Conservation (phyloP, 2,797 vertebrate genomes). For the Paratrypauchen microcephalus region DNA sequence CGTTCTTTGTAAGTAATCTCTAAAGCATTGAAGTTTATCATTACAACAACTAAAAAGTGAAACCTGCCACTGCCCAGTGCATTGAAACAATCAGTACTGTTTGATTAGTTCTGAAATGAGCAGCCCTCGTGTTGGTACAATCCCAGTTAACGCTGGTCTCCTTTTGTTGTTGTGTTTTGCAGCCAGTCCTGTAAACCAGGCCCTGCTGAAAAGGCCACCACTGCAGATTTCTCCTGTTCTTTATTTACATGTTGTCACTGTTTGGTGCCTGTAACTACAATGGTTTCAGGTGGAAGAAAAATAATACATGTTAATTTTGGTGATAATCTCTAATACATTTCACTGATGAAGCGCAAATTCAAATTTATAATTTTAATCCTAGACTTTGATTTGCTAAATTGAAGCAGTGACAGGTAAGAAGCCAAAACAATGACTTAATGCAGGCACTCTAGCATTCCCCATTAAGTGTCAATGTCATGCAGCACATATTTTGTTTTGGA, state of each 20-base stretch:
- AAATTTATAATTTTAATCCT: constrained; percentile 11
- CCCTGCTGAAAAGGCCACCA: constrained; percentile 98
- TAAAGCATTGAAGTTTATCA: neutral
- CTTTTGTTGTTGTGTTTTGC: constrained; percentile 99
- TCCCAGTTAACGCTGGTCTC: constrained; percentile 98
- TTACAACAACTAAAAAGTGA: neutral
- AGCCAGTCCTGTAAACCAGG: constrained; percentile 98
- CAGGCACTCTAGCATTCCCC: constrained; percentile 47
- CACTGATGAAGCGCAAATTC: constrained; percentile 23
- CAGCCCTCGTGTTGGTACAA: constrained; percentile 88
- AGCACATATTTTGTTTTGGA: constrained; percentile 77
- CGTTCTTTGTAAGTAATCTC: neutral
- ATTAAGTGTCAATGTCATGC: constrained; percentile 49
- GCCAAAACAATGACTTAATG: constrained; percentile 54
- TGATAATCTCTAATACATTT: constrained; percentile 3
- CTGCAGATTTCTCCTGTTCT: constrained; percentile 96
- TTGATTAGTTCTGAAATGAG: constrained; percentile 57
- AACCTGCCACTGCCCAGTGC: neutral
- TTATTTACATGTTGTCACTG: constrained; percentile 84
- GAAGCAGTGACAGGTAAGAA: constrained; percentile 71
- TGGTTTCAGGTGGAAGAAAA: constrained; percentile 40
- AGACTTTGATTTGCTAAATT: constrained; percentile 43
- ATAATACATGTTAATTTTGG: constrained; percentile 14
- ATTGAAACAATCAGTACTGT: constrained; percentile 8
- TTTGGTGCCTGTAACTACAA: constrained; percentile 84